phyloP scores from a whole-genome alignment of 1,140 invertebrate species.

The Leptonema lineaticorne region DNA sequence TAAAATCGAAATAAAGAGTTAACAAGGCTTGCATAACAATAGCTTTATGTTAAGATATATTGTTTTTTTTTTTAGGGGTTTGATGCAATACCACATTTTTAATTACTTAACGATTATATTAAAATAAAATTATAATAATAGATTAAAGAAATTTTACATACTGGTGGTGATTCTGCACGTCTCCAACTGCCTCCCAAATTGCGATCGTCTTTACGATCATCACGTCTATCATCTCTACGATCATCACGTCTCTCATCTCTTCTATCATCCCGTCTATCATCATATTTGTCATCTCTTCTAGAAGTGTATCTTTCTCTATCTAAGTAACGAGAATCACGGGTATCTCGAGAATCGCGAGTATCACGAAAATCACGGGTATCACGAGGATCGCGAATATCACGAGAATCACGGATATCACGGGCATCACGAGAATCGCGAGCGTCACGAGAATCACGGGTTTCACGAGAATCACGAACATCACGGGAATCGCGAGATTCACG shows the following conservation, averaged over 20 bases:
- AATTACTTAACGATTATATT: no score
- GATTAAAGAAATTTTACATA: slow-evolving; percentile 42
- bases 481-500: slow-evolving; percentile 10
- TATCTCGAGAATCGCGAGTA: slow-evolving; percentile 33
- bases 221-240: slow-evolving; percentile 17
- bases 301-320: slow-evolving; percentile 12
- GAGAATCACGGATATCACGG: no score
- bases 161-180: slow-evolving; percentile 29
- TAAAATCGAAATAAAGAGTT: slow-evolving; percentile 20
- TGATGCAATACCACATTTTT: no score
- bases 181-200: slow-evolving; percentile 26
- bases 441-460: no score
- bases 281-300: slow-evolving; percentile 26
- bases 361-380: slow-evolving; percentile 28
- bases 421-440: no score
- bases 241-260: slow-evolving; percentile 17
- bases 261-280: slow-evolving; percentile 20
- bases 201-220: not conserved
- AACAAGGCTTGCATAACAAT: slow-evolving; percentile 16
- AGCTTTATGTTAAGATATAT: no score
- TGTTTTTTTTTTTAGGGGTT: no score
- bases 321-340: slow-evolving; percentile 7
- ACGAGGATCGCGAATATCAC: no score
- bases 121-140: no score
- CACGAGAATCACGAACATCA: no score